These are phyloP conservation scores for Cabera pusaria DNA, from an alignment of 2,888 invertebrate genomes.

Conservation along the genomic window DNA sequence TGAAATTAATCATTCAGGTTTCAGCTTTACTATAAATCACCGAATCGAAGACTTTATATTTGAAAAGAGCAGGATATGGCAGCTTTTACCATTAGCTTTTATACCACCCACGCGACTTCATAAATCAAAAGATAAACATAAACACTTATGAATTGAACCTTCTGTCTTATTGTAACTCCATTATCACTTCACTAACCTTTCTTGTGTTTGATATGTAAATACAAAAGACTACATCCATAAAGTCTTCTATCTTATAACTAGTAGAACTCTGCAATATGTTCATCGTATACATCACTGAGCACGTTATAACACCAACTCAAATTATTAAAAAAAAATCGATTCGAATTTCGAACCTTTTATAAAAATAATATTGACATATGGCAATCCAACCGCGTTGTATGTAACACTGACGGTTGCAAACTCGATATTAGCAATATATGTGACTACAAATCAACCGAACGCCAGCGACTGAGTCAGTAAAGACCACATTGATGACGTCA, in stretches of 20 bases:
- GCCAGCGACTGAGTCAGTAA: constrained; percentile 31
- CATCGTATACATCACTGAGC: constrained; percentile 62
- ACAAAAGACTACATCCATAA: constrained; percentile 73
- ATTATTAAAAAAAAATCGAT: constrained; percentile 15
- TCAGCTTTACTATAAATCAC: no score
- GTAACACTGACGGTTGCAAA: constrained; percentile 23
- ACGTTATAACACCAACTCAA: no score
- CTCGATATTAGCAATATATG: constrained; percentile 33
- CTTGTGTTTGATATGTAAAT: constrained; percentile 56
- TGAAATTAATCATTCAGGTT: no score
- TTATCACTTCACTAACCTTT: constrained; percentile 47
- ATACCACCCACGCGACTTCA: no score
- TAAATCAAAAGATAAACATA: no score
- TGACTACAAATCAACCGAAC: constrained; percentile 22
- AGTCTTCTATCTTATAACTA: constrained; percentile 65
- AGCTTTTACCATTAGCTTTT: no score
- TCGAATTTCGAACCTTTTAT: no score
- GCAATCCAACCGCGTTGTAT: constrained; percentile 14
- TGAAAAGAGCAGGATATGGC: no score
- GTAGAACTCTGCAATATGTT: constrained; percentile 39
- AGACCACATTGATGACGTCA: constrained; percentile 36
- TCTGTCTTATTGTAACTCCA: no score
- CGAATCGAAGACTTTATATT: no score
- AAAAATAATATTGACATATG: no score
- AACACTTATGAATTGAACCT: no score